Base-by-base conservation (phyloP, 1,140 invertebrate genomes). In the Carcinoscorpius rotundicauda region DNA sequence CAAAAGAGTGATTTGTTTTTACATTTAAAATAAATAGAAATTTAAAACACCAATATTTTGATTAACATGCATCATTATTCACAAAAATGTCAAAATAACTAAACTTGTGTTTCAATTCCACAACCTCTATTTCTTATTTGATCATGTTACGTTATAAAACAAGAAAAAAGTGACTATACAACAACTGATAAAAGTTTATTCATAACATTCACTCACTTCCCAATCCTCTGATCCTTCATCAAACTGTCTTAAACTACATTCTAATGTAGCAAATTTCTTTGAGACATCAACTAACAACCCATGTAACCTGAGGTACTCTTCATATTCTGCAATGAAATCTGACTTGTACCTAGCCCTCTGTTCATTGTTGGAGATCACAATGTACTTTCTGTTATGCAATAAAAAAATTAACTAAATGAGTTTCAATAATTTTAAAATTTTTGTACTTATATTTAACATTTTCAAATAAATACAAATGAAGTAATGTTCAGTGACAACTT, bases 241-340 rank as follows among this genome's bases (percentile, higher is more conserved):
- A 64, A 77, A 73, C 64, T 82, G 76, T 65, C 81, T 80, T 58
- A 89, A 79, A 70, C 82, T 77, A 63, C 82, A 81, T 75, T 89
- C 84, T 51, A 94, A 79, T 62, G 84, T 78, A 65, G 82, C 82
- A 80, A 95, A 95, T 62, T 84, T 82, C 68, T 82, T 81, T 29
- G 88, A 83, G 9, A 92, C 88, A 70, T 82, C 82, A 67, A 88
- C 86, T 5, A 94, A 84, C 67, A 85, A 80, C 59, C 80, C 77
- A 78, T 93, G 86, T 67, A 94, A 77, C 70, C 81, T 76, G 71
- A 83, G 78, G 78, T 96, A 95, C 77, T 93, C 90, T 61, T 82
- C 82, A 77, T 93, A 94, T 73, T 93, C 84, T 64, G 81, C 80
- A 74, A 87, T 87, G 76, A 95, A 96, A 75, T 93, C 91, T 68